phyloP scores from a whole-genome alignment of 2,888 invertebrate species.

The Lampropteryx suffumata region DNA sequence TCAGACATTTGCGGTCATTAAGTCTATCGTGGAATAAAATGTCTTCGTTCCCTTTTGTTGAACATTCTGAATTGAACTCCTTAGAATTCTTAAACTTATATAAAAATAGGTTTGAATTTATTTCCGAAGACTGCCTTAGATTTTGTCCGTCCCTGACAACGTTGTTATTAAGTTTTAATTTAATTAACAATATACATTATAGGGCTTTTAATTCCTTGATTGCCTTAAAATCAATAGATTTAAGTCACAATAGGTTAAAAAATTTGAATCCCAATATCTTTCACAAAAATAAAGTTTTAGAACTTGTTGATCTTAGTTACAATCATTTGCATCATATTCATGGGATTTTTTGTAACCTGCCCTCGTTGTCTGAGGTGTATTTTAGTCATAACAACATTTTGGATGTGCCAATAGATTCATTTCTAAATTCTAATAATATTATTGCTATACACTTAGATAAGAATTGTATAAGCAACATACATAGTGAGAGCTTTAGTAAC shows the following conservation, averaged over 20 bases:
- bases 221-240: conserved; percentile 91
- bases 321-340: conserved; percentile 95
- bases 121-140: conserved; percentile 92
- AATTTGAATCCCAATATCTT: conserved; percentile 90
- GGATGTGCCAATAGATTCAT: conserved; percentile 92
- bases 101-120: conserved; percentile 92
- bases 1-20: conserved; percentile 88
- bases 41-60: conserved; percentile 85
- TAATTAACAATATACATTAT: conserved; percentile 90
- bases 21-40: conserved; percentile 93
- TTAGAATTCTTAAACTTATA: conserved; percentile 92
- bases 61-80: conserved; percentile 87
- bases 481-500: conserved; percentile 90
- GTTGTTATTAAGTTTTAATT: conserved; percentile 93
- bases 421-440: conserved; percentile 90
- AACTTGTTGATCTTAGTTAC: conserved; percentile 92
- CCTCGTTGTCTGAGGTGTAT: conserved; percentile 90
- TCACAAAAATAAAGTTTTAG: conserved; percentile 88
- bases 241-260: conserved; percentile 94
- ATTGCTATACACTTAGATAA: conserved; percentile 92
- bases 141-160: conserved; percentile 92
- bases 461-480: conserved; percentile 92
- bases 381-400: conserved; percentile 95
- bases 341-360: conserved; percentile 91
- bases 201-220: conserved; percentile 89